Evolutionary conservation across 1,140 invertebrate genomes (phyloP).

Genomic region (Nomia melanderi): DNA sequence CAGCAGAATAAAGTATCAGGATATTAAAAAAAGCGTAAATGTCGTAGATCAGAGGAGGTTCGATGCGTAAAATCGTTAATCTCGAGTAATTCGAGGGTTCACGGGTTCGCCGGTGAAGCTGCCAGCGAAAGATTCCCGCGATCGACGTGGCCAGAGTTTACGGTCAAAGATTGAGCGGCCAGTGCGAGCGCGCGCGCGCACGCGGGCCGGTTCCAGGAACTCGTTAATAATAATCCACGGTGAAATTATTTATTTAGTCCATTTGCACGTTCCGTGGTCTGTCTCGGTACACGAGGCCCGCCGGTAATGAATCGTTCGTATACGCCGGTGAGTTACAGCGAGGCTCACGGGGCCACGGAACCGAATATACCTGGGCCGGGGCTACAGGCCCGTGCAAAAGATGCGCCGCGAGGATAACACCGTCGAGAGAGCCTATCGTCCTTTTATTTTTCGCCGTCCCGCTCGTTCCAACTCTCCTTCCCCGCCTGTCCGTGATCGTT

Average conservation of each 20-base stretch:
- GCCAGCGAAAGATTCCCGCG: background rate
- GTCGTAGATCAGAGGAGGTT: too few species aligned
- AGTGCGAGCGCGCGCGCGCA: too few species aligned
- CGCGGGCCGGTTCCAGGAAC: constrained; percentile 35
- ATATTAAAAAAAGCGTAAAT: too few species aligned
- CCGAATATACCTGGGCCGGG: constrained; percentile 34
- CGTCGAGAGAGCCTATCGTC: constrained; percentile 4
- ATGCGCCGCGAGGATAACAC: constrained; percentile 53
- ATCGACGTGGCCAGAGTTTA: background rate
- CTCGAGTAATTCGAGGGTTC: too few species aligned
- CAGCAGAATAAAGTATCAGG: too few species aligned
- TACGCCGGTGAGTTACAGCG: constrained; percentile 46
- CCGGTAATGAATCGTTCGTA: constrained; percentile 52
- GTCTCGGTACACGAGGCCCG: constrained; percentile 39
- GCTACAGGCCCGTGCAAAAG: constrained; percentile 55
- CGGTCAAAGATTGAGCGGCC: background rate
- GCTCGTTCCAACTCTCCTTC: background rate
- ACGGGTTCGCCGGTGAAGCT: too few species aligned
- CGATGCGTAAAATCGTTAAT: too few species aligned
- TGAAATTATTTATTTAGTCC: constrained; percentile 60
- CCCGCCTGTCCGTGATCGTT: too few species aligned
- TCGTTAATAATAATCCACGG: constrained; percentile 54
- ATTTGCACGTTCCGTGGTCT: constrained; percentile 37
- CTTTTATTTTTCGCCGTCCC: constrained; percentile 29
- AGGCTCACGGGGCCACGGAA: constrained; percentile 5